Base-by-base conservation (phyloP, 2,888 invertebrate genomes). In the Masnerella sp. region DNA sequence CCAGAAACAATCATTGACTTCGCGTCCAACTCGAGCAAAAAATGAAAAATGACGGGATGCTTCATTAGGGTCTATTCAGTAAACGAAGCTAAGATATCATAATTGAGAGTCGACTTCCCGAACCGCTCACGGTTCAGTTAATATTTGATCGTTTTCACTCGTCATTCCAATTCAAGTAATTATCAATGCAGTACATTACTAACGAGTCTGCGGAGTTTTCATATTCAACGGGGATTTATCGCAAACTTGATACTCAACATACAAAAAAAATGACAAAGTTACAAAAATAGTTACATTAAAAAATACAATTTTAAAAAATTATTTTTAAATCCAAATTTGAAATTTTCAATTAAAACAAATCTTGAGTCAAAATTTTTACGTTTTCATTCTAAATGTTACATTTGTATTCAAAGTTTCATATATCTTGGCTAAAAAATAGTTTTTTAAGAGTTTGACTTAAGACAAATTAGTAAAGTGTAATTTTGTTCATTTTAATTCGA, bases 71-170 rank as follows among this genome's bases (percentile, higher is more conserved):
- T 38, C 54, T 65, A 72, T 72, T 72, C 72, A 72, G 59, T 45
- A 49, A 72, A 65, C 54, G 59, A 65, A 72, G 59, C 65, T 65
- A 72, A 72, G 65, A 72, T 65, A 65, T 61, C 65, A 72, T 72
- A 72, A 72, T 72, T 72, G 45, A 52, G 47, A 52, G 61, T 54
- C 34, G 42, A 64, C 59, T 65, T 61, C 38, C 58, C 54, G 65
- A 72, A 72, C 40, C 42, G 47, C 59, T 65, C 59, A 64, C 64
- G 43, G 43, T 51, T 65, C 51, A 58, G 52, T 64, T 64, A 71
- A 65, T 71, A 52, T 64, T 71, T 64, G 38, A 71, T 71, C 62
- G 45, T 54, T 68, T 59, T 59, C 62, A 40, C 51, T 62, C 61
- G 43, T 68, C 42, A 51, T 51, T 59, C 54, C 42, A 49, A 62